Evolutionary conservation across 1,140 invertebrate genomes (phyloP), one percentile per base, ranked within the genome.

Genomic region (Batillaria attramentaria): DNA sequence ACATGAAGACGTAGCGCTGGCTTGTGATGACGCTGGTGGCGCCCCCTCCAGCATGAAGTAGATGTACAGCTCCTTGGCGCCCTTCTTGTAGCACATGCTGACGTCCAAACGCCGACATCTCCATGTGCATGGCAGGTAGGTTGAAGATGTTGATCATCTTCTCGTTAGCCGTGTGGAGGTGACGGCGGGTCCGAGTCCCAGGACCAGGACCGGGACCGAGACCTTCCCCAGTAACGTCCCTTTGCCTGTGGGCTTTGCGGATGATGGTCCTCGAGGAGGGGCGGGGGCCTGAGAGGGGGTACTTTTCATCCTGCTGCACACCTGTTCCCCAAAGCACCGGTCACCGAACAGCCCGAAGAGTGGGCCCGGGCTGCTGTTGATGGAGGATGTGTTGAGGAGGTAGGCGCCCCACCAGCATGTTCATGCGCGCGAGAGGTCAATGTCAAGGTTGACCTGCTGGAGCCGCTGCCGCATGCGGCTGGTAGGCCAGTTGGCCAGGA

Each of bases 101-200:
- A 76, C 42, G 57, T 76, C 74, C 41, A n/a, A 62, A 76, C 4
- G 62, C 57, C 16, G 57, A 43, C 37, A 76, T 4, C 41, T 65
- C 57, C 57, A 65, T 41, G 42, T 76, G 74, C 41, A 43, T 65
- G 33, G 54, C 33, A 28, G 43, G 10, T 41, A 65, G 65, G 62
- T 76, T 76, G 57, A 65, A 76, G 74, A 76, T 42, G 42, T 76
- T 24, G 28, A 76, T 65, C 28, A 66, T 42, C 74, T 76, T 76
- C 57, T 76, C 74, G 41, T 20, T 74, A 50, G 46, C 72, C 20
- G 33, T 1, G 6, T 24, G 20, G 41, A 70, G 33, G 42, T 46
- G 68, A 39, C 28, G 43, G 68, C 68, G 68, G 3, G 42, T n/a
- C 68, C 39, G 68, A 70, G 41, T 70, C 68, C 68, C 68, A 70